Percentiles rank a stretch among this genome's conserved stretches.
Conservation (phyloP, 1,140 invertebrate species). For the Zaprionus taronus region DNA sequence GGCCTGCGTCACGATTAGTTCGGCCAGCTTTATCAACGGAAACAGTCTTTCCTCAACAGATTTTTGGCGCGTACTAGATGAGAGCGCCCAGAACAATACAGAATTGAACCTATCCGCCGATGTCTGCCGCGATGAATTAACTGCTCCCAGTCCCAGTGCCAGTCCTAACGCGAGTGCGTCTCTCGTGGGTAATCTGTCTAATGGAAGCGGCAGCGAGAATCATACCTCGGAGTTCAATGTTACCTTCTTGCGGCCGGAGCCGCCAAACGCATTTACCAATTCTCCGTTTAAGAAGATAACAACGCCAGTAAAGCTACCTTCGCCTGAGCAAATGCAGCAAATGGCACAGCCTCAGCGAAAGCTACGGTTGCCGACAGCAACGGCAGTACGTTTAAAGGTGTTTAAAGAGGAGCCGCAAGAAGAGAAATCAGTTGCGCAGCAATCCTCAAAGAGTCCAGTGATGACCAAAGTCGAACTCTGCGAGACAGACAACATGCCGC, state of each 20-base stretch:
- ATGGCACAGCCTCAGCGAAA: slow-evolving; percentile 56
- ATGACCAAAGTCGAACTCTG: slow-evolving; percentile 62
- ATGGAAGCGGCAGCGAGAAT: slow-evolving; percentile 56
- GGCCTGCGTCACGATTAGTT: slow-evolving; percentile 79
- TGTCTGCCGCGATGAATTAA: slow-evolving; percentile 54
- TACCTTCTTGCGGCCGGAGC: slow-evolving; percentile 67
- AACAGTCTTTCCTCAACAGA: slow-evolving; percentile 80
- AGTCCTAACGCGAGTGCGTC: slow-evolving; percentile 29
- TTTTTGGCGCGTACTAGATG: slow-evolving; percentile 80
- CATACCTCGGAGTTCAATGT: slow-evolving; percentile 66
- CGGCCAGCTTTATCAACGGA: slow-evolving; percentile 70
- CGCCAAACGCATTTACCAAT: slow-evolving; percentile 72
- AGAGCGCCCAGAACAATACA: slow-evolving; percentile 76
- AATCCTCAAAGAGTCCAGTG: slow-evolving; percentile 20
- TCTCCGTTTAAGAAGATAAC: slow-evolving; percentile 70
- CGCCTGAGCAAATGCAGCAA: slow-evolving; percentile 58
- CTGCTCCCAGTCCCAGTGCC: slow-evolving; percentile 36
- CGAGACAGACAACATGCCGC: slow-evolving; percentile 57
- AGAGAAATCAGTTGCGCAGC: slow-evolving; percentile 26
- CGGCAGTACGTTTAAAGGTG: slow-evolving; percentile 63
- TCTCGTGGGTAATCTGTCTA: slow-evolving; percentile 28
- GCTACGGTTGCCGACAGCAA: slow-evolving; percentile 58
- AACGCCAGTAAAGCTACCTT: slow-evolving; percentile 46
- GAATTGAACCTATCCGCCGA: slow-evolving; percentile 67
- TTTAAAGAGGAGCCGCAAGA: slow-evolving; percentile 68